Percentiles rank a stretch among this genome's conserved stretches.
Conservation (phyloP, 2,888 invertebrate genomes). For the Gymnosoma rotundatum region DNA sequence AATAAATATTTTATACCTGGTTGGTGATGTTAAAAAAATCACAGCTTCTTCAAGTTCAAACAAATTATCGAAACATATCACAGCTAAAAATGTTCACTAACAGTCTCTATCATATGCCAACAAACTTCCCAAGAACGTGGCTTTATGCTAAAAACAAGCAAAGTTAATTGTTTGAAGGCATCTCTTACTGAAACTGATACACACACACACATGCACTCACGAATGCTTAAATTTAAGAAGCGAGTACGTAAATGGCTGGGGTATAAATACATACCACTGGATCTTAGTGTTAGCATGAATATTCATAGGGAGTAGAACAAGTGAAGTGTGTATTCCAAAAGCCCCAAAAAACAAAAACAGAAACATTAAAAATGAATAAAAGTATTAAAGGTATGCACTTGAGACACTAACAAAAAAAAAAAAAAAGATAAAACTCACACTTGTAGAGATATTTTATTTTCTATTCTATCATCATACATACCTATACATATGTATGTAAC, state of each 20-base stretch:
- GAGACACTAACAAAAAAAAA: conserved; percentile 52
- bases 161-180: conserved; percentile 38
- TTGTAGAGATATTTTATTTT: conserved; percentile 1
- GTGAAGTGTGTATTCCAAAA: conserved; percentile 54
- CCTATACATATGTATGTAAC: neutral
- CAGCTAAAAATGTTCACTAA: conserved; percentile 47
- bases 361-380: conserved; percentile 41
- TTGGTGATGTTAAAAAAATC: conserved; percentile 20
- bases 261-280: conserved; percentile 32
- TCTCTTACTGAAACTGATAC: conserved; percentile 31
- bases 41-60: conserved; percentile 58
- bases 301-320: conserved; percentile 33
- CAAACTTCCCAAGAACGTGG: conserved; percentile 61
- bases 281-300: conserved; percentile 11
- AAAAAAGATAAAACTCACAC: conserved; percentile 37
- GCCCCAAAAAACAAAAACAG: conserved; percentile 1
- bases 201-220: neutral
- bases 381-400: conserved; percentile 68
- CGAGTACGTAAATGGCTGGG: conserved; percentile 10
- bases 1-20: neutral
- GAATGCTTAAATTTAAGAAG: neutral
- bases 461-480: conserved; percentile 34
- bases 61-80: conserved; percentile 60
- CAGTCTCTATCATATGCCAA: conserved; percentile 41
- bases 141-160: conserved; percentile 55